A percentile compares a stretch with the other conserved stretches of the same genome.
These are phyloP conservation scores for Parotia lawesii DNA, from an alignment of 2,113 vertebrate species.

Conservation along the genomic window DNA sequence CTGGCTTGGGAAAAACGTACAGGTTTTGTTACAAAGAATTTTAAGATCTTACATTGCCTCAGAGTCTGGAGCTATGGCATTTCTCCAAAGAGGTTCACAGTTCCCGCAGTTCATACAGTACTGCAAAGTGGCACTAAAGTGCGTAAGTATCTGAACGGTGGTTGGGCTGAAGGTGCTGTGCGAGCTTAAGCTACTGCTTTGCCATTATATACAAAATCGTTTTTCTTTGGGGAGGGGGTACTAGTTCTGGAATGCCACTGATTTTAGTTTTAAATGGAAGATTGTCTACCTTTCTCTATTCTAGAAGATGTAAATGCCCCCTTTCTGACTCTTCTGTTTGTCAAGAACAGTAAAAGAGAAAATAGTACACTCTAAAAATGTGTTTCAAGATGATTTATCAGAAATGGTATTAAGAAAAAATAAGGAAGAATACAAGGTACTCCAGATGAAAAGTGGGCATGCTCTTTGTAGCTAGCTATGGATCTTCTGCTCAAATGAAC, in stretches of 20 bases:
- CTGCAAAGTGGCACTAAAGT: constrained; percentile 76
- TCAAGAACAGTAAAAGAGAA: constrained; percentile 66
- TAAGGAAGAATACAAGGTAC: background rate
- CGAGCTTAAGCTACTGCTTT: constrained; percentile 59
- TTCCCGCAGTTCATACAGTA: constrained; percentile 57
- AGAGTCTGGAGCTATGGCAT: constrained; percentile 35
- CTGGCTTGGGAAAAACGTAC: constrained; percentile 22
- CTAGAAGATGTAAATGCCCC: constrained; percentile 41
- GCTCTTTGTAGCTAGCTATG: constrained; percentile 62
- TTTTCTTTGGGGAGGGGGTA: constrained; percentile 42
- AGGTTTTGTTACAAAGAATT: constrained; percentile 18
- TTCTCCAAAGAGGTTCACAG: constrained; percentile 61
- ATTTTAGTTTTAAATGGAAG: constrained; percentile 47
- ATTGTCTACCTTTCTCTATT: constrained; percentile 72
- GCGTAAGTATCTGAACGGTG: constrained; percentile 58
- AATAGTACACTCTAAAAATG: constrained; percentile 59
- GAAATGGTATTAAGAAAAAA: constrained; percentile 41
- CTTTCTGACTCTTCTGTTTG: constrained; percentile 52
- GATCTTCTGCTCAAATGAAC: constrained; percentile 77
- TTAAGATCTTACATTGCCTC: constrained; percentile 25
- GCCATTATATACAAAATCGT: constrained; percentile 36
- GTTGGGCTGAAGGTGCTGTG: constrained; percentile 69
- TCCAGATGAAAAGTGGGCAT: constrained; percentile 57
- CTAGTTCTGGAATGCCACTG: constrained; percentile 40
- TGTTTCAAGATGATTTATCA: constrained; percentile 59